Evolutionary conservation across 1,140 invertebrate species (phyloP).

Genomic region (Drosophila jambulina): DNA sequence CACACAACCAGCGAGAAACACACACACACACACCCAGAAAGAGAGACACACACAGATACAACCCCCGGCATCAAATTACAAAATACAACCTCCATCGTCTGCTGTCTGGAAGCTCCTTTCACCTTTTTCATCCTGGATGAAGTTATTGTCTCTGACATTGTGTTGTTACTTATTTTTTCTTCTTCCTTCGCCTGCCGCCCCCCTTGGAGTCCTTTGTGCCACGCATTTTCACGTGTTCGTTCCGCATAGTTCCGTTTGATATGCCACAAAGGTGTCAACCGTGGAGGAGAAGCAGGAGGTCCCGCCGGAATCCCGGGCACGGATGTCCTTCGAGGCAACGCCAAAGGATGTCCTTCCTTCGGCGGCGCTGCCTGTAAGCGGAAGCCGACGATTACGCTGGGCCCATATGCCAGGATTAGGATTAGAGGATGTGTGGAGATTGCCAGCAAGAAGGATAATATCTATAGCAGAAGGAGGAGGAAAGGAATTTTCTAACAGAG

Average conservation of each 20-base stretch:
- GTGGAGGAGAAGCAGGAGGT: background rate
- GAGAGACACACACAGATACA: background rate
- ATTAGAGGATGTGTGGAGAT: conserved; percentile 4
- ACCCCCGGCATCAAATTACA: conserved; percentile 73
- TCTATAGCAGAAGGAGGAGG: no score
- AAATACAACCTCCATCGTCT: conserved; percentile 51
- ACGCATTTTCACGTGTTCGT: conserved; percentile 81
- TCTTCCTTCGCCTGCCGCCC: background rate
- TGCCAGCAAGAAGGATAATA: background rate
- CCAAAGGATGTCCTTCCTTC: conserved; percentile 28
- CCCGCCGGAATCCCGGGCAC: conserved; percentile 6
- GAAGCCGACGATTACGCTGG: conserved; percentile 46
- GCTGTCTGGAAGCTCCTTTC: conserved; percentile 22
- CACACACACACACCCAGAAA: background rate
- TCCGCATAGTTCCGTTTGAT: conserved; percentile 83
- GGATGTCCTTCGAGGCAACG: conserved; percentile 20
- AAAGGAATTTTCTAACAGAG: background rate
- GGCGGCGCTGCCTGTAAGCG: conserved; percentile 27
- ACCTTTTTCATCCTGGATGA: conserved; percentile 62
- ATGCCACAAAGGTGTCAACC: conserved; percentile 76
- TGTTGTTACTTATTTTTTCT: conserved; percentile 51
- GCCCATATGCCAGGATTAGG: conserved; percentile 18
- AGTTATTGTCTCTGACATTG: conserved; percentile 80
- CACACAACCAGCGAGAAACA: background rate
- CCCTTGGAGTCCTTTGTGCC: conserved; percentile 35